These are phyloP conservation scores for Paratrypauchen microcephalus DNA, from an alignment of 2,797 vertebrate species.

Conservation along the genomic window DNA sequence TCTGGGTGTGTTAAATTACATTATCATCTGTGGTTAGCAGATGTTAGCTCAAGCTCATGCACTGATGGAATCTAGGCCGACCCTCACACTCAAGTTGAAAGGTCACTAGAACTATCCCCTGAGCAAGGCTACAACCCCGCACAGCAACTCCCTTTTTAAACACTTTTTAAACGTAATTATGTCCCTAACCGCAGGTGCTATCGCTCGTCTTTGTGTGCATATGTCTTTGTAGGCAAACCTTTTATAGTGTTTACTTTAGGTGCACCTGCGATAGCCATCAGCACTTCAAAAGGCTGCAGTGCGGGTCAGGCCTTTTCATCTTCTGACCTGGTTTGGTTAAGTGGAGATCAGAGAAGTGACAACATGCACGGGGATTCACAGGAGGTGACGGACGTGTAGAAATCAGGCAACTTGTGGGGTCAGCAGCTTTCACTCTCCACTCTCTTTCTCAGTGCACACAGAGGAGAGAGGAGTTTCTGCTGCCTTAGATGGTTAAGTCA, in stretches of 20 bases:
- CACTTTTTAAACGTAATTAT: constrained; percentile 65
- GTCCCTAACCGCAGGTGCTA: constrained; percentile 45
- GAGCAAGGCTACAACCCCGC: constrained; percentile 47
- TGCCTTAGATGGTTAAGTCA: constrained; percentile 1
- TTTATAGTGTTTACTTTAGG: constrained; percentile 29
- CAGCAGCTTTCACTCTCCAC: constrained; percentile 62
- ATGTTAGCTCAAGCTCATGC: constrained; percentile 13
- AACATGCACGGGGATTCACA: constrained; percentile 14
- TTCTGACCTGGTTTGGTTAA: constrained; percentile 17
- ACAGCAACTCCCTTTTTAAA: constrained; percentile 56
- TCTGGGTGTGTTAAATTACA: constrained; percentile 31
- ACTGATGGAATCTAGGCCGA: constrained; percentile 33
- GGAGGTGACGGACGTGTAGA: constrained; percentile 42
- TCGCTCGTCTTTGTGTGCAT: constrained; percentile 24
- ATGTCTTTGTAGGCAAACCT: constrained; percentile 33
- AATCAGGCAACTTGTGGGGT: constrained; percentile 59
- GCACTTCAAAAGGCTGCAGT: constrained; percentile 51
- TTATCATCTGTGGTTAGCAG: constrained; percentile 25
- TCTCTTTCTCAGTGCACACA: constrained; percentile 37
- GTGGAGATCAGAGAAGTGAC: constrained; percentile 48
- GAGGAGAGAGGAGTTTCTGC: neutral
- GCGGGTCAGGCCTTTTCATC: constrained; percentile 34
- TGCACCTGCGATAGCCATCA: constrained; percentile 25
- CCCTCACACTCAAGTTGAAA: constrained; percentile 43
- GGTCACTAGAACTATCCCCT: constrained; percentile 38